These are phyloP conservation scores for Meliscaeva auricollis DNA, from an alignment of 2,888 invertebrate genomes.

Conservation along the genomic window DNA sequence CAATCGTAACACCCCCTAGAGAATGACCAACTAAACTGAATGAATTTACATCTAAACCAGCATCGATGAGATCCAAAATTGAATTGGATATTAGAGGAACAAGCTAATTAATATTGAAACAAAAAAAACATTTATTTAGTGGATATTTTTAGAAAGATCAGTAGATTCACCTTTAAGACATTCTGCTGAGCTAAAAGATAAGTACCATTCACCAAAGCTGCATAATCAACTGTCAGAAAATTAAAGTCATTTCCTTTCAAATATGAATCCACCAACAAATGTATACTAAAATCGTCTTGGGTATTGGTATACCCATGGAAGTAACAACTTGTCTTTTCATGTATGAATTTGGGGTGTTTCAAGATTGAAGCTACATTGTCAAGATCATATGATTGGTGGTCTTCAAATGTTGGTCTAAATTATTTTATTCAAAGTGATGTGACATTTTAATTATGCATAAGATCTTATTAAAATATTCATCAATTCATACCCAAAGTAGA, in stretches of 20 bases:
- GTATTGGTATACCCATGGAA: conserved; percentile 47
- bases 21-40: conserved; percentile 83
- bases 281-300: conserved; percentile 34
- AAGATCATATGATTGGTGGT: conserved; percentile 20
- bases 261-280: conserved; percentile 49
- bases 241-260: conserved; percentile 42
- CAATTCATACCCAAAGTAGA: conserved; percentile 49
- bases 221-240: conserved; percentile 59
- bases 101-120: background rate
- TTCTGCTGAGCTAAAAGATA: conserved; percentile 48
- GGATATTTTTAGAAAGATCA: too few species aligned
- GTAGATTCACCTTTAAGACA: conserved; percentile 13
- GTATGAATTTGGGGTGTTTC: conserved; percentile 41
- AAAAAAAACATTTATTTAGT: too few species aligned
- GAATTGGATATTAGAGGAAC: conserved; percentile 66
- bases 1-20: conserved; percentile 82
- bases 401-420: conserved; percentile 38
- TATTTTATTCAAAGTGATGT: background rate
- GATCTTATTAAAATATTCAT: background rate
- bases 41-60: conserved; percentile 80
- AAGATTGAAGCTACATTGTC: conserved; percentile 20
- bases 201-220: conserved; percentile 29
- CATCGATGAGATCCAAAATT: conserved; percentile 79
- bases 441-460: too few species aligned
- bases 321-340: conserved; percentile 45